Evolutionary conservation across 1,140 invertebrate genomes (phyloP).

Genomic region (Drosophila murphyi): DNA sequence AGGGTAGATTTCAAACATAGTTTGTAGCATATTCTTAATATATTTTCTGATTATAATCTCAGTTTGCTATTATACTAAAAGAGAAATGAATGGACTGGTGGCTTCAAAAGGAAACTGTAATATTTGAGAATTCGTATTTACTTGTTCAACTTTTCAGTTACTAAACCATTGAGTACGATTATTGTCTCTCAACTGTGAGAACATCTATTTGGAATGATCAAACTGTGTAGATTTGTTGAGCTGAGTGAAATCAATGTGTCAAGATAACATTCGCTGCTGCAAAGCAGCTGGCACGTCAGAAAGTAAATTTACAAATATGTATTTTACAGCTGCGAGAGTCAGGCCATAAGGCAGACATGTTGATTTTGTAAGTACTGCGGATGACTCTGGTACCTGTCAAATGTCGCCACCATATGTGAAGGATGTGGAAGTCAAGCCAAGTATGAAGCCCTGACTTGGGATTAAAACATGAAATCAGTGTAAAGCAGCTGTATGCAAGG

Average conservation of each 20-base stretch:
- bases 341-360: slow-evolving; percentile 44
- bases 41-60: too few species aligned
- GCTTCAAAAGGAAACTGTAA: too few species aligned
- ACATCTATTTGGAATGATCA: background rate
- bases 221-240: background rate
- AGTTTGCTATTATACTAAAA: too few species aligned
- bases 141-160: too few species aligned
- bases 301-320: slow-evolving; percentile 59
- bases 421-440: slow-evolving; percentile 5
- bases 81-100: too few species aligned
- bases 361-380: slow-evolving; percentile 71
- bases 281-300: slow-evolving; percentile 31
- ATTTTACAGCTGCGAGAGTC: slow-evolving; percentile 47
- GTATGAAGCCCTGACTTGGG: slow-evolving; percentile 21
- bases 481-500: slow-evolving; percentile 26
- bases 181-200: too few species aligned
- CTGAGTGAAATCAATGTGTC: slow-evolving; percentile 7
- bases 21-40: too few species aligned
- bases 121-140: too few species aligned
- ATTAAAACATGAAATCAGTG: slow-evolving; percentile 67
- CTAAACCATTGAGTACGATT: too few species aligned
- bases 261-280: background rate
- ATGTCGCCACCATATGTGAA: slow-evolving; percentile 44
- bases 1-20: too few species aligned
- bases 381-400: slow-evolving; percentile 69